A percentile compares a stretch with the other conserved stretches of the same genome.
Conservation (phyloP, 2,888 invertebrate genomes). For the Subacronicta megacephala region DNA sequence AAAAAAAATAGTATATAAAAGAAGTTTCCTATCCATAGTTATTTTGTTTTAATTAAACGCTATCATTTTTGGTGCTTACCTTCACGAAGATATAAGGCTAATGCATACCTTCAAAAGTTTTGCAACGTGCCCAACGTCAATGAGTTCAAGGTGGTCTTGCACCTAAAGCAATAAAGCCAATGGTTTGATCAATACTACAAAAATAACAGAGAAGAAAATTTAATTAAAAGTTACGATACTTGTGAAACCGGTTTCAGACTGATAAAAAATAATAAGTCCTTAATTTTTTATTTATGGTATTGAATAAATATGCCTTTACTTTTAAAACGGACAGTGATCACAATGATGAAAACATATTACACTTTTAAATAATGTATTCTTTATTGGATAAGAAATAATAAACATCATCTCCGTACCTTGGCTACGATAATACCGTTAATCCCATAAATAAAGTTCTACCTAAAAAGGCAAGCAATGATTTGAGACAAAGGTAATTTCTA, state of each 20-base stretch:
- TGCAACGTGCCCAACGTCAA: constrained; percentile 26
- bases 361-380: constrained; percentile 21
- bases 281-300: no score
- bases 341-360: constrained; percentile 8
- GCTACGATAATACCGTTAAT: constrained; percentile 18
- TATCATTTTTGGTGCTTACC: no score
- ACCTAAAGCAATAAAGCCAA: constrained; percentile 54
- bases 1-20: no score
- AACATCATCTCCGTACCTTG: not conserved
- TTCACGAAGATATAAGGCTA: no score
- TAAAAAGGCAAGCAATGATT: constrained; percentile 31
- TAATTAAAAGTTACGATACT: constrained; percentile 19
- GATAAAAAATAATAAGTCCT: not conserved
- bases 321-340: no score
- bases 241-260: constrained; percentile 12
- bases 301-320: no score
- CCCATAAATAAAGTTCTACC: constrained; percentile 17
- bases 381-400: constrained; percentile 9
- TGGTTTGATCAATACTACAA: constrained; percentile 36
- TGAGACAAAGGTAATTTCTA: constrained; percentile 23
- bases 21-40: no score
- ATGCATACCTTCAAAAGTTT: constrained; percentile 4
- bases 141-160: constrained; percentile 51
- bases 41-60: no score
- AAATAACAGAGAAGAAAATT: constrained; percentile 34